These are phyloP conservation scores for Hypothenemus hampei DNA, from an alignment of 1,140 invertebrate species.

Conservation along the genomic window DNA sequence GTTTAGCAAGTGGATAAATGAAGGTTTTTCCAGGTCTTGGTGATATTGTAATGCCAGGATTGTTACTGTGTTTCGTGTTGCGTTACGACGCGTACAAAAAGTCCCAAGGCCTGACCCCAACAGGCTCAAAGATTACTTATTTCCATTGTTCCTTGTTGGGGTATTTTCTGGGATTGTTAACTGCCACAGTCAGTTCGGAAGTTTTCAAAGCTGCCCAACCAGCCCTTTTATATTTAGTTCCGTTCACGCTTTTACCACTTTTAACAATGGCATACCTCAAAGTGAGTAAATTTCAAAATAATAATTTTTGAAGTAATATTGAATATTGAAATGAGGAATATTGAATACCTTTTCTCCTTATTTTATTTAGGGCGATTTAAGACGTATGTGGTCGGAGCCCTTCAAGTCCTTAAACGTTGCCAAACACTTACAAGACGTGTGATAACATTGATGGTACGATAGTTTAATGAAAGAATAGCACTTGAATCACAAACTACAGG, in stretches of 20 bases:
- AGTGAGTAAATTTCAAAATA: slow-evolving; percentile 50
- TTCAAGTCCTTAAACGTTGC: slow-evolving; percentile 77
- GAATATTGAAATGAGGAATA: too few relatives aligned
- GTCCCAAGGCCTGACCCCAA: slow-evolving; percentile 48
- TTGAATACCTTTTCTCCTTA: slow-evolving; percentile 6
- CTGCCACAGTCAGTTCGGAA: slow-evolving; percentile 94
- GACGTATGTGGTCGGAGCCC: slow-evolving; percentile 97
- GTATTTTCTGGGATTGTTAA: slow-evolving; percentile 93
- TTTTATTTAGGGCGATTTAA: slow-evolving; percentile 78
- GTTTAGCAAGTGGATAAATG: background rate
- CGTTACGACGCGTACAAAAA: slow-evolving; percentile 97
- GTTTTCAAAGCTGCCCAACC: slow-evolving; percentile 97
- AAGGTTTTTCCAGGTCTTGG: slow-evolving; percentile 64
- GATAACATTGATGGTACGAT: slow-evolving; percentile 42
- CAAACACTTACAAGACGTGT: slow-evolving; percentile 69
- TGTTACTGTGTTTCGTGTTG: slow-evolving; percentile 92
- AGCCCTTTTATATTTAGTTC: slow-evolving; percentile 92
- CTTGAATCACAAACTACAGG: too few relatives aligned
- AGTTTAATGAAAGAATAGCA: too few relatives aligned
- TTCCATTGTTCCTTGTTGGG: slow-evolving; percentile 98
- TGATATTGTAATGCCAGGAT: slow-evolving; percentile 97
- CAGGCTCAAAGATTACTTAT: slow-evolving; percentile 61
- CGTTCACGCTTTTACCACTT: slow-evolving; percentile 92
- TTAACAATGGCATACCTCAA: slow-evolving; percentile 97
- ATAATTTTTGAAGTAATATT: background rate